Percentiles rank a stretch among this genome's conserved stretches.
phyloP scores from a whole-genome alignment of 2,113 vertebrate genomes.

The rabbit (Oryctolagus cuniculus) region mOryCun1.1 NC_091432.1:57438501-57439000 shows the following conservation, averaged over 20 bases:
- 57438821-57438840: too few relatives aligned
- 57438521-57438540: neutral
- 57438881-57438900: too few relatives aligned
- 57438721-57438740: neutral
- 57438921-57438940: too few relatives aligned
- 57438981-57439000: too few relatives aligned
- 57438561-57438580: neutral
- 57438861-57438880: too few relatives aligned
- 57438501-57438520: neutral
- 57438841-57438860: too few relatives aligned
- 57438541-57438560: neutral
- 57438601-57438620: neutral
- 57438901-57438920: too few relatives aligned
- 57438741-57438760: conserved; percentile 10
- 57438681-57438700: neutral
- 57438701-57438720: neutral
- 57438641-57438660: neutral
- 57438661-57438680: neutral
- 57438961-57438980: too few relatives aligned
- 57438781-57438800: neutral
- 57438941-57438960: too few relatives aligned
- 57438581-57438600: neutral
- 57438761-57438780: neutral
- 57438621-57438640: neutral
- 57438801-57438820: too few relatives aligned